Evolutionary conservation across 2,797 vertebrate genomes (phyloP), one percentile per base, ranked within the genome.

Genomic region (Gymnothorax reevesii): DNA sequence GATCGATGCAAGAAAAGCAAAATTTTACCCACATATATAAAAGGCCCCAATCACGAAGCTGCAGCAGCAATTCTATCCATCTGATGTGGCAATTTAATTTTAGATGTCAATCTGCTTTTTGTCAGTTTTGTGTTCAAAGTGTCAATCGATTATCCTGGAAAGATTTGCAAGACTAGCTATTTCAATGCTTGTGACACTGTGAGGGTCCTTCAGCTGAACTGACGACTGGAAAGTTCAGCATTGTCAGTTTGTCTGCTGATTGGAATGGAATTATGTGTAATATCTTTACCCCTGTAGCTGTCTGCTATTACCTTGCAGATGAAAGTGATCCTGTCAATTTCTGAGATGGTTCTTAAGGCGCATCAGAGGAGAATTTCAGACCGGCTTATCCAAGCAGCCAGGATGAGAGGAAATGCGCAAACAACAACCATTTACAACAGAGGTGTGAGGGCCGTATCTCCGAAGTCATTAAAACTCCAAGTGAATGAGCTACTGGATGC

Each of bases 281-380:
- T 55, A 49, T 55, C 7, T 9, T 80, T 0, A 2, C 5, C 42
- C 2, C 9, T 8, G 8, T 52, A n/a, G 52, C 77, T n/a, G 52
- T 80, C 20, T 49, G 73, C 13, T 4, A 54, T 17, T 25, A 17
- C 82, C 10, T 59, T 62, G 59, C 57, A 62, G 57, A 83, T 83
- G 49, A 83, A 83, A 60, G 57, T 83, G 57, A 83, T 83, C 82
- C 82, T 60, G n/a, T 8, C 59, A 8, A 20, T 27, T 83, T 42
- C 33, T 42, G 33, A 42, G 33, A 42, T 42, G 33, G 33, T 42
- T 42, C 33, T 42, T 42, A 42, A 42, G 33, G 33, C 1, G 2
- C 2, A 2, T 42, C 33, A 42, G 33, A 42, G 33, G 33, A 42
- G 33, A 42, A 42, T 42, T n/a, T n/a, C n/a, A 42, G 33, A 42